phyloP scores from a whole-genome alignment of 2,888 invertebrate species.

The Teleiodes luculella region DNA sequence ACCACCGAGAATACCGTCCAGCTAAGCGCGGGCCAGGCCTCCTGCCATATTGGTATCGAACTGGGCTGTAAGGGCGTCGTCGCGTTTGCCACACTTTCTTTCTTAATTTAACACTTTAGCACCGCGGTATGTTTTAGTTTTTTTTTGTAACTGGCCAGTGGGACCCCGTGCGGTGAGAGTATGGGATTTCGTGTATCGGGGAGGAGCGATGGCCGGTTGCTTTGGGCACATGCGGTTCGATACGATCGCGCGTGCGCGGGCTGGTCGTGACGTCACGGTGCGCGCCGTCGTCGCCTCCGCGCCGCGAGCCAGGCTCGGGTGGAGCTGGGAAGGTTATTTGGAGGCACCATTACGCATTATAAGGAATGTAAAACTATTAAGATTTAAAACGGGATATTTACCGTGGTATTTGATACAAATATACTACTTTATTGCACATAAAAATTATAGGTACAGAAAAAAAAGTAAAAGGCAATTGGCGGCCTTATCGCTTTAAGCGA shows the following conservation, averaged over 20 bases:
- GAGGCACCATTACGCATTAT: no score
- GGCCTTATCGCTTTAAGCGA: no score
- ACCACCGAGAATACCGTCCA: slow-evolving; percentile 52
- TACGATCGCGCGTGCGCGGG: slow-evolving; percentile 70
- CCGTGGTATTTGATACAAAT: no score
- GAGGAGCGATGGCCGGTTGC: slow-evolving; percentile 47
- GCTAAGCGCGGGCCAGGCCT: slow-evolving; percentile 47
- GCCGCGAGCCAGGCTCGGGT: slow-evolving; percentile 25
- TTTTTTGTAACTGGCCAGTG: not conserved
- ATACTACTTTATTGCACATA: no score
- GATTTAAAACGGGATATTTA: no score
- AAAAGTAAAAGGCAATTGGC: no score
- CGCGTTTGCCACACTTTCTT: not conserved
- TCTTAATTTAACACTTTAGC: not conserved
- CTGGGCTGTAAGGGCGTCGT: slow-evolving; percentile 18
- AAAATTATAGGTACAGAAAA: no score
- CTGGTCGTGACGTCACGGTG: slow-evolving; percentile 61
- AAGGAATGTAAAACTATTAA: no score
- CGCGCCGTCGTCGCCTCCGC: slow-evolving; percentile 52
- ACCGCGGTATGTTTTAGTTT: not conserved
- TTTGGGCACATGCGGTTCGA: slow-evolving; percentile 73
- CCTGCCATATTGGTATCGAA: slow-evolving; percentile 67
- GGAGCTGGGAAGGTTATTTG: slow-evolving; percentile 5
- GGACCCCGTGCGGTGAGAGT: slow-evolving; percentile 56
- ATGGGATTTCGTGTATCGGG: slow-evolving; percentile 66